Conservation (phyloP, 1,140 invertebrate genomes). For the Zaprionus ghesquierei region DNA sequence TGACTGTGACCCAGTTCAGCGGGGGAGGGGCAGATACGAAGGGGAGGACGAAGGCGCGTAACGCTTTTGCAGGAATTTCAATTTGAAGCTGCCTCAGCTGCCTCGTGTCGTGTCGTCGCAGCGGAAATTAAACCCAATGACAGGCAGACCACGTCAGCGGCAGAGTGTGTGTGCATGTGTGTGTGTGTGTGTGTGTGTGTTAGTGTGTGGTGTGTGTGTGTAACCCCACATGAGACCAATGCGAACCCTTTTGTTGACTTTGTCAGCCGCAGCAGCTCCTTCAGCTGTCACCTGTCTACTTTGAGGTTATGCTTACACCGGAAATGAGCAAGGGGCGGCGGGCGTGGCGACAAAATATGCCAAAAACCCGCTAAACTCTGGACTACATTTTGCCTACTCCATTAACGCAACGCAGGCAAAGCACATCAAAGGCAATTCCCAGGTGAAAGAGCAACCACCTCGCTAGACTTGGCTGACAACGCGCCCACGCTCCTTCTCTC, state of each 20-base stretch:
- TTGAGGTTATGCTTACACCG: slow-evolving; percentile 1
- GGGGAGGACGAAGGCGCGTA: not conserved
- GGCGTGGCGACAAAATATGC: slow-evolving; percentile 45
- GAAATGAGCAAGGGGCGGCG: slow-evolving; percentile 1
- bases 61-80: slow-evolving; percentile 58
- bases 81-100: slow-evolving; percentile 50
- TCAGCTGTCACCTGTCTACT: slow-evolving; percentile 27
- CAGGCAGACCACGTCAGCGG: slow-evolving; percentile 44
- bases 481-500: not conserved
- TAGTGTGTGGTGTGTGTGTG: slow-evolving; percentile 5
- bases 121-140: slow-evolving; percentile 78
- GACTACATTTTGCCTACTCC: slow-evolving; percentile 40
- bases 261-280: not conserved
- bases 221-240: slow-evolving; percentile 40
- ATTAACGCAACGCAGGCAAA: slow-evolving; percentile 23
- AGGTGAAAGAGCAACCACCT: slow-evolving; percentile 26
- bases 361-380: slow-evolving; percentile 40
- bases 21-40: not conserved
- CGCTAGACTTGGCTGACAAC: slow-evolving; percentile 4
- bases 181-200: slow-evolving; percentile 5
- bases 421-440: slow-evolving; percentile 72
- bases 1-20: slow-evolving; percentile 60
- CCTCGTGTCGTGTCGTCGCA: slow-evolving; percentile 17
- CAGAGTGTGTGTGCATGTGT: not conserved
- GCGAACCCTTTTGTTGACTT: slow-evolving; percentile 64